Percentiles rank a stretch among this genome's conserved stretches.
Evolutionary conservation across 2,888 invertebrate genomes (phyloP).

Genomic region (Fissipunctia ypsillon): DNA sequence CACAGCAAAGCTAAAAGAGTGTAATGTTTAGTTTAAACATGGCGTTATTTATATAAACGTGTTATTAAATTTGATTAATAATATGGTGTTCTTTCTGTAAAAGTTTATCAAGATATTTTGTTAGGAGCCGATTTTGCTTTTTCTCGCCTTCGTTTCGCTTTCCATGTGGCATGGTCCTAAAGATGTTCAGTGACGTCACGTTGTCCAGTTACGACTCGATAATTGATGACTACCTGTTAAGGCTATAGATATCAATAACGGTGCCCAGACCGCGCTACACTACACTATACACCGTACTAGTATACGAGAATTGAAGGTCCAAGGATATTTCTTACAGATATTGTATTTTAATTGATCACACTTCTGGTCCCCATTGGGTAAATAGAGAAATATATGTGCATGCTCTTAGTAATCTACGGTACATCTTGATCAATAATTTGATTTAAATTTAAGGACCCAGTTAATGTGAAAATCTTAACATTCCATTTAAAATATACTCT

Average conservation of each 20-base stretch:
- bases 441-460: neutral
- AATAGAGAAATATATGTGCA: neutral
- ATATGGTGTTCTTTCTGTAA: neutral
- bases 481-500: neutral
- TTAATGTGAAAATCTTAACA: neutral
- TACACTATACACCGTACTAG: neutral
- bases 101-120: neutral
- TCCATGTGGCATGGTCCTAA: neutral
- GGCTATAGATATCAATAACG: slow-evolving; percentile 27
- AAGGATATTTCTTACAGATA: neutral
- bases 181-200: slow-evolving; percentile 21
- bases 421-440: neutral
- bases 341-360: neutral
- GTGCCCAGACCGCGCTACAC: slow-evolving; percentile 14
- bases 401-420: neutral
- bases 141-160: neutral
- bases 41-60: neutral
- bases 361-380: neutral
- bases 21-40: neutral
- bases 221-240: slow-evolving; percentile 38
- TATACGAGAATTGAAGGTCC: neutral
- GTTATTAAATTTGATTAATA: neutral
- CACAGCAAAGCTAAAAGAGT: neutral
- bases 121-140: neutral
- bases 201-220: slow-evolving; percentile 43